phyloP scores from a whole-genome alignment of 2,113 vertebrate genomes.

The Rhodinocichla rosea region DNA sequence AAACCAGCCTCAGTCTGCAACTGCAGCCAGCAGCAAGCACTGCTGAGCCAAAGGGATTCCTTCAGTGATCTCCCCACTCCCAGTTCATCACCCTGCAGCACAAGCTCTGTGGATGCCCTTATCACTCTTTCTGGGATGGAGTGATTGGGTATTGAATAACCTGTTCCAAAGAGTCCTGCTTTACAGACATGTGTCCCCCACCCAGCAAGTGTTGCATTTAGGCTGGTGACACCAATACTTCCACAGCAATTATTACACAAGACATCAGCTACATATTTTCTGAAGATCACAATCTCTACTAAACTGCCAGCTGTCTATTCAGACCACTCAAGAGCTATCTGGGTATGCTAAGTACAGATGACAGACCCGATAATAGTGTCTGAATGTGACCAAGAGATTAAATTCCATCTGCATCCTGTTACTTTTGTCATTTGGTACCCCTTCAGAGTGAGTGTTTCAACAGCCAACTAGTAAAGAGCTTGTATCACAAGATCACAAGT shows the following conservation, averaged over 20 bases:
- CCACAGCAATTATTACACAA: background rate
- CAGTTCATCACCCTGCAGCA: background rate
- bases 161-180: background rate
- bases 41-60: background rate
- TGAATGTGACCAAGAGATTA: slow-evolving; percentile 18
- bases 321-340: slow-evolving; percentile 31
- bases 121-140: background rate
- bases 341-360: slow-evolving; percentile 21
- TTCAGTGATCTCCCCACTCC: background rate
- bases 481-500: background rate
- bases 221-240: background rate
- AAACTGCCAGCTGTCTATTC: background rate
- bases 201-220: background rate
- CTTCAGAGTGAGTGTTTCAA: background rate
- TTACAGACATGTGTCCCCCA: background rate
- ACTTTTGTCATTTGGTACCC: background rate
- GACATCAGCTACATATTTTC: background rate
- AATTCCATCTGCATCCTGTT: slow-evolving; percentile 15
- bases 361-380: background rate
- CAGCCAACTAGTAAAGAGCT: background rate
- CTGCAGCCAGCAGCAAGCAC: background rate
- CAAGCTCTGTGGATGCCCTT: background rate
- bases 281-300: slow-evolving; percentile 10
- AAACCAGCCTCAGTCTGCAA: background rate
- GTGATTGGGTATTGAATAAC: background rate